phyloP scores from a whole-genome alignment of 1,140 invertebrate species.

The Vanessa atalanta region DNA sequence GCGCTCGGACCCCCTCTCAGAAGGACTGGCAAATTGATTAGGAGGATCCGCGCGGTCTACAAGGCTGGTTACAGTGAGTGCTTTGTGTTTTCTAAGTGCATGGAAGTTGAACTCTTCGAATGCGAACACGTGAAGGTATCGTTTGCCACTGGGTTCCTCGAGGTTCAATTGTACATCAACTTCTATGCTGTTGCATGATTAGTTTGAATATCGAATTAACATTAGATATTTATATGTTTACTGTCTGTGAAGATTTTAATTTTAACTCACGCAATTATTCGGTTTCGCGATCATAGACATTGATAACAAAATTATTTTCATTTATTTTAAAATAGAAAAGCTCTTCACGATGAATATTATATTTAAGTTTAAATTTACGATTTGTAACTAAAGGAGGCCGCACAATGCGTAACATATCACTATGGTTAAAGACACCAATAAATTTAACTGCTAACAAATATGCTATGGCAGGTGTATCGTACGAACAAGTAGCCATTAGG shows the following conservation, averaged over 20 bases:
- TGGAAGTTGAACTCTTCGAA: slow-evolving; percentile 50
- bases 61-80: slow-evolving; percentile 76
- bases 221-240: background rate
- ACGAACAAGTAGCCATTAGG: slow-evolving; percentile 75
- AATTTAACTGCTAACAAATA: slow-evolving; percentile 67
- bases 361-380: slow-evolving; percentile 32
- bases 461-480: slow-evolving; percentile 69
- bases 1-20: slow-evolving; percentile 71
- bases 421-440: slow-evolving; percentile 54
- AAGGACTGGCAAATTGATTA: slow-evolving; percentile 65
- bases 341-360: background rate
- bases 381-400: slow-evolving; percentile 12
- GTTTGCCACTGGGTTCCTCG: slow-evolving; percentile 28
- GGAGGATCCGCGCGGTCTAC: slow-evolving; percentile 74
- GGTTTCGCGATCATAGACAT: slow-evolving; percentile 11
- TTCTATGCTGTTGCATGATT: slow-evolving; percentile 47
- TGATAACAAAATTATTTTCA: slow-evolving; percentile 1
- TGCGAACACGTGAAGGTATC: slow-evolving; percentile 38
- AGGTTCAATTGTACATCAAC: slow-evolving; percentile 40
- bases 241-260: background rate
- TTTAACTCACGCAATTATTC: slow-evolving; percentile 10
- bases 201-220: background rate
- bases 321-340: background rate
- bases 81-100: slow-evolving; percentile 53
- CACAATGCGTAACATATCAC: slow-evolving; percentile 45